Percentiles rank a stretch among this genome's conserved stretches.
These are phyloP conservation scores for Tragelaphus strepsiceros DNA, from an alignment of 2,113 vertebrate species.

Conservation along the genomic window DNA sequence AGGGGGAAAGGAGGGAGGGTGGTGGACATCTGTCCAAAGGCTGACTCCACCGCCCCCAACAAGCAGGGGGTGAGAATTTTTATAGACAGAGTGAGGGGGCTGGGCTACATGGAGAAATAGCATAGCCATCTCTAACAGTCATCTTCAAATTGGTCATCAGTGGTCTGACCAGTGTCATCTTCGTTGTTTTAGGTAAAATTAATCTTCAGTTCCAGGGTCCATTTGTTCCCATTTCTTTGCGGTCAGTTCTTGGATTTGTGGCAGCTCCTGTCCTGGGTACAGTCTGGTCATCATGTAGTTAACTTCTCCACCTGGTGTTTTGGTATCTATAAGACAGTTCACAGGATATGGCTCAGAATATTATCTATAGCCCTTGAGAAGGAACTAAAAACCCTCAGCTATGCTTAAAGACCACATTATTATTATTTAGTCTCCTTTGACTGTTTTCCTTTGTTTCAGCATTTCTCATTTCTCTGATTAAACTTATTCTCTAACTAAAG, in stretches of 20 bases:
- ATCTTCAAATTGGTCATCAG: neutral
- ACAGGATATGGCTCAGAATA: neutral
- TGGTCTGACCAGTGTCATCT: neutral
- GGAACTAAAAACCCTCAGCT: neutral
- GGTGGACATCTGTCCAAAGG: neutral
- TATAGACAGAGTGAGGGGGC: neutral
- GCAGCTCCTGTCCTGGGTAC: neutral
- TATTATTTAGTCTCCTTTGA: neutral
- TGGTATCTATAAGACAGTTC: neutral
- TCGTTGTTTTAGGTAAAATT: neutral
- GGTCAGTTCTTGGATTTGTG: neutral
- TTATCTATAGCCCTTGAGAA: neutral
- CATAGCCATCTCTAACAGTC: neutral
- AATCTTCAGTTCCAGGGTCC: neutral
- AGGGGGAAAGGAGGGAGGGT: rapidly evolving
- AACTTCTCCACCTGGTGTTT: neutral
- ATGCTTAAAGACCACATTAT: neutral
- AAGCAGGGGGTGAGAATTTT: neutral
- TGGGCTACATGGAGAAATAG: neutral
- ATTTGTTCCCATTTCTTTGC: neutral
- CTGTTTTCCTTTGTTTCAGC: neutral
- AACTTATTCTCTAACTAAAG: neutral
- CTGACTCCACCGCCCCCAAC: neutral
- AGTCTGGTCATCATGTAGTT: neutral
- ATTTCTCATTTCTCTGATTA: neutral